These are phyloP conservation scores for Pterois miles DNA, from an alignment of 2,797 vertebrate species.

Conservation along the genomic window DNA sequence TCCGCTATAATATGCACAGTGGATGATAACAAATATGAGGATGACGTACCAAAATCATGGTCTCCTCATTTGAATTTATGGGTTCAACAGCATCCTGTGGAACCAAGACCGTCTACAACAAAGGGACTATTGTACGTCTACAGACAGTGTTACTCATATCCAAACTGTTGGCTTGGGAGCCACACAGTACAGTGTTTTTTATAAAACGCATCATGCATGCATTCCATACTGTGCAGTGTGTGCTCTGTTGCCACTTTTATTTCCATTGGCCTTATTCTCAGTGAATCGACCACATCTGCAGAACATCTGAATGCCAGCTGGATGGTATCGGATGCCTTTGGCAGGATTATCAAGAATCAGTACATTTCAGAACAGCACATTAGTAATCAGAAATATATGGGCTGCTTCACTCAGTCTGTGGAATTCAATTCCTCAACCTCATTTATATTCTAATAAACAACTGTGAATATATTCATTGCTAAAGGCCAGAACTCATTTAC, in stretches of 20 bases:
- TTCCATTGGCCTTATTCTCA: constrained; percentile 42
- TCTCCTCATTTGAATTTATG: constrained; percentile 10
- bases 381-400: constrained; percentile 56
- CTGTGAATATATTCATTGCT: constrained; percentile 62
- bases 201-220: constrained; percentile 45
- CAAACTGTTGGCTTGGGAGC: constrained; percentile 26
- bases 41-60: neutral
- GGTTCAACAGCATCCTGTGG: neutral
- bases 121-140: constrained; percentile 12
- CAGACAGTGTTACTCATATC: neutral
- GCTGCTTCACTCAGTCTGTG: constrained; percentile 48
- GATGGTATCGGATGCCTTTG: constrained; percentile 49
- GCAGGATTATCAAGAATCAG: constrained; percentile 59
- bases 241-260: constrained; percentile 33
- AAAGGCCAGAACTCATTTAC: constrained; percentile 57
- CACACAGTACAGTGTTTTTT: constrained; percentile 25
- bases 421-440: constrained; percentile 52
- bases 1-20: neutral
- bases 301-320: constrained; percentile 73
- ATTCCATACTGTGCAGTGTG: constrained; percentile 33
- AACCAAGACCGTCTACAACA: constrained; percentile 1
- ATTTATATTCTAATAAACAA: constrained; percentile 71
- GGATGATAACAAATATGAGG: neutral
- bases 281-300: constrained; percentile 54
- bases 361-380: constrained; percentile 36